Conservation (phyloP, 30 jellyfish, hydroid and myxozoan species). For the Aurelia sp. region DNA sequence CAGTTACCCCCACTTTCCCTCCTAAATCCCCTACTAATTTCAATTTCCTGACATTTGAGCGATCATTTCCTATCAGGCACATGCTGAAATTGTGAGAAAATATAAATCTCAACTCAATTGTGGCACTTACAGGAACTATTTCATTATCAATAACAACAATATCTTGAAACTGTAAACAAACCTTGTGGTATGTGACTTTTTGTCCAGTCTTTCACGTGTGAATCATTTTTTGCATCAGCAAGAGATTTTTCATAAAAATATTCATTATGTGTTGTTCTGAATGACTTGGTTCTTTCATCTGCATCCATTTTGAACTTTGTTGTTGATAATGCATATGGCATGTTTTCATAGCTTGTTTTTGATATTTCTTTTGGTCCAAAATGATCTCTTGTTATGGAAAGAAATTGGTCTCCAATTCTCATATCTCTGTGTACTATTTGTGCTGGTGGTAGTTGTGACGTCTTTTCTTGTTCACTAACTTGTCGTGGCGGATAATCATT, state of each 20-base stretch:
- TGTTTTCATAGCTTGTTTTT: constrained; percentile 35
- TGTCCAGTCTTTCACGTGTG: constrained; percentile 58
- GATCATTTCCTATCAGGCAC: too few species aligned
- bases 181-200: constrained; percentile 91
- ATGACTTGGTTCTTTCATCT: constrained; percentile 73
- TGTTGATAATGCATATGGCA: constrained; percentile 81
- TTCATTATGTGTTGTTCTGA: constrained; percentile 73
- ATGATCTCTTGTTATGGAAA: constrained; percentile 78
- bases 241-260: constrained; percentile 54
- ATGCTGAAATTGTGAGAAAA: too few species aligned
- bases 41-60: too few species aligned
- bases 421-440: constrained; percentile 79
- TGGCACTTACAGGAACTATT: too few species aligned
- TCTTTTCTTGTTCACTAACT: constrained; percentile 22
- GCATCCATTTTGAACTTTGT: constrained; percentile 92
- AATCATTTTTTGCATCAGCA: constrained; percentile 30
- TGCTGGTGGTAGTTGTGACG: constrained; percentile 81
- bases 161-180: background rate
- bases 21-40: too few species aligned
- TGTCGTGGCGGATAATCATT: constrained; percentile 80
- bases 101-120: too few species aligned
- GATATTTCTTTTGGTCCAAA: constrained; percentile 58
- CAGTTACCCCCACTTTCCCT: too few species aligned
- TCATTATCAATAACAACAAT: too few species aligned
- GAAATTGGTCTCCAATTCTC: constrained; percentile 52